Conservation (phyloP, 1,140 invertebrate genomes). For the Homalodisca vitripennis region DNA sequence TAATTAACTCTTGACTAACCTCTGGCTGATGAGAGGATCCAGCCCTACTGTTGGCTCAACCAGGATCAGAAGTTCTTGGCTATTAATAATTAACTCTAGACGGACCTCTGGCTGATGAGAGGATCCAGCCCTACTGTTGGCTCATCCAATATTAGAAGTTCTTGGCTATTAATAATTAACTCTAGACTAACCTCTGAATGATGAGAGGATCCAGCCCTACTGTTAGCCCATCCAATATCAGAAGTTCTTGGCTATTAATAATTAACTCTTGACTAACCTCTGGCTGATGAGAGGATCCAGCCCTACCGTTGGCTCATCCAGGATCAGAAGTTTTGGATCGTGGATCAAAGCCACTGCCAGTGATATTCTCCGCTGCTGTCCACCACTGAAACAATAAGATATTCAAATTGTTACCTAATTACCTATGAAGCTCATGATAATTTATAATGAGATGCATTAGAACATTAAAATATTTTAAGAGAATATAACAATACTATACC, state of each 20-base stretch:
- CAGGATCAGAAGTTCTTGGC: too few species aligned
- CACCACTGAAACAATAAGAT: slow-evolving; percentile 66
- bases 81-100: too few species aligned
- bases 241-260: too few species aligned
- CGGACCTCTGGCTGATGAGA: slow-evolving; percentile 52
- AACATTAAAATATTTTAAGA: neutral
- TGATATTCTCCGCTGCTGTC: slow-evolving; percentile 88
- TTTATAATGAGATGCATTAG: neutral
- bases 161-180: too few species aligned
- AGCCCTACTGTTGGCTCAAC: too few species aligned
- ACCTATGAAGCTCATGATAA: too few species aligned
- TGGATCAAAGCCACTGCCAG: slow-evolving; percentile 92
- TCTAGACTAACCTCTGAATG: slow-evolving; percentile 25
- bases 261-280: slow-evolving; percentile 36
- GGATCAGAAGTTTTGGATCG: slow-evolving; percentile 85
- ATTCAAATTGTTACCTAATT: neutral
- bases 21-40: too few species aligned
- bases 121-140: slow-evolving; percentile 96
- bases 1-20: too few species aligned
- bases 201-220: slow-evolving; percentile 93
- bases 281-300: slow-evolving; percentile 77
- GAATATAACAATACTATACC: neutral
- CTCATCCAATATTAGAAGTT: slow-evolving; percentile 89
- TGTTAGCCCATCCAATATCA: slow-evolving; percentile 92
- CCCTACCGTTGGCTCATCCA: slow-evolving; percentile 95